Evolutionary conservation across 2,888 invertebrate genomes (phyloP), one percentile per base, ranked within the genome.

Genomic region (Pterobdella sp.): DNA sequence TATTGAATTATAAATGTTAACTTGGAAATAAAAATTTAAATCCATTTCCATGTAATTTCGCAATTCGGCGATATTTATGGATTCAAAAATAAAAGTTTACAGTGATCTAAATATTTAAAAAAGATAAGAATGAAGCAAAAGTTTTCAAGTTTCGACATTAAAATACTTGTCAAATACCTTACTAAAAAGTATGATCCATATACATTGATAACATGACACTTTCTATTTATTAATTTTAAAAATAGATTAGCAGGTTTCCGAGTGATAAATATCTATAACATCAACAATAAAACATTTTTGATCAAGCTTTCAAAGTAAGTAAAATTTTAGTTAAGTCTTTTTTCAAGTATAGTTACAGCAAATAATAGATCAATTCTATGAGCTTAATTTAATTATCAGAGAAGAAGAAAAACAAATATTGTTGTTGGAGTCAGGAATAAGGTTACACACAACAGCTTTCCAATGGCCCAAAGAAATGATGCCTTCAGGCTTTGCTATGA

Each of bases 381-480:
- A 18, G n/a, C 10, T 71, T 63, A 26, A 35, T 29, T 64, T 29
- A 31, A 22, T 1, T 65, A 7, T 37, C 32, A 63, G 7, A 1
- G 31, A 22, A 22, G 94, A 94, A 81, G 89, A 91, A 80, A 98
- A 98, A 85, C 87, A 87, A 71, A 88, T 95, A 14, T 85, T 98
- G 37, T 84, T 99, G 7, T 84, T 98, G 42, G 98, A 99, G 85
- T 97, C 96, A 0, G 98, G 95, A 0, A 91, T 89, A 78, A 87
- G 96, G 74, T 90, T 98, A 75, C 98, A 98, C 82, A 90, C 90
- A 3, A 98, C 98, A 18, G 90, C 88, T 56, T 98, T 93, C 85
- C 96, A 97, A 82, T 98, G 98, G 97, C 96, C 97, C 0, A 98
- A 98, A 85, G 94, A 94, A 87, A 88, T 90, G 60, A 91, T 91